Evolutionary conservation across 1,140 invertebrate genomes (phyloP).

Genomic region (Pseudomyrmex cubaensis): DNA sequence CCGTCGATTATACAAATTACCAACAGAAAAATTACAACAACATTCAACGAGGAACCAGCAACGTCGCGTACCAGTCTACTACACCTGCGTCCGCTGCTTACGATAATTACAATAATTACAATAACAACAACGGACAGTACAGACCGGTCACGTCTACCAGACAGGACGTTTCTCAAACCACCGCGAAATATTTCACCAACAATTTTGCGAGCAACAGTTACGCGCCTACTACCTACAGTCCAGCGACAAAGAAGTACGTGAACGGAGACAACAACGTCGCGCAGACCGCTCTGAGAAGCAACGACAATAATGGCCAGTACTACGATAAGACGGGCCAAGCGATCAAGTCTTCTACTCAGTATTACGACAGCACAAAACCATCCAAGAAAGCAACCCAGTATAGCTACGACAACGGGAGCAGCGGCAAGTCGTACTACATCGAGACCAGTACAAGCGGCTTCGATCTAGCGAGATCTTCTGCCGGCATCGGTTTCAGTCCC

Average conservation of each 20-base stretch:
- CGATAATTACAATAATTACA: constrained; percentile 75
- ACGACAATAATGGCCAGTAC: constrained; percentile 70
- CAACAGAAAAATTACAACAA: constrained; percentile 81
- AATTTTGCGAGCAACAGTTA: constrained; percentile 84
- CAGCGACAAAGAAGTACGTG: constrained; percentile 78
- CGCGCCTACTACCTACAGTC: constrained; percentile 84
- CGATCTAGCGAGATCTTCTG: constrained; percentile 78
- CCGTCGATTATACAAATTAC: constrained; percentile 76
- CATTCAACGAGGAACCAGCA: constrained; percentile 77
- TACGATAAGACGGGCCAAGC: constrained; percentile 73
- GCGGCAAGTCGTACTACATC: constrained; percentile 75
- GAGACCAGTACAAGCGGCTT: constrained; percentile 80
- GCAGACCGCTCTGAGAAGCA: constrained; percentile 55
- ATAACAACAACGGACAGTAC: constrained; percentile 70
- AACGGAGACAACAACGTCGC: constrained; percentile 56
- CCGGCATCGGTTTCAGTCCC: constrained; percentile 83
- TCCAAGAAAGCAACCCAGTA: constrained; percentile 80
- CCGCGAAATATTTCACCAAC: constrained; percentile 79
- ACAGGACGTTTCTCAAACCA: constrained; percentile 70
- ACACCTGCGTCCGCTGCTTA: constrained; percentile 72
- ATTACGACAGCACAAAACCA: constrained; percentile 78
- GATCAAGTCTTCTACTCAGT: constrained; percentile 74
- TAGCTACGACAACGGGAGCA: constrained; percentile 77
- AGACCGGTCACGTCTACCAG: constrained; percentile 71
- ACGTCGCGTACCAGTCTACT: constrained; percentile 78